Evolutionary conservation across 2,113 vertebrate species (phyloP).

Genomic region (Eidolon helvum): DNA sequence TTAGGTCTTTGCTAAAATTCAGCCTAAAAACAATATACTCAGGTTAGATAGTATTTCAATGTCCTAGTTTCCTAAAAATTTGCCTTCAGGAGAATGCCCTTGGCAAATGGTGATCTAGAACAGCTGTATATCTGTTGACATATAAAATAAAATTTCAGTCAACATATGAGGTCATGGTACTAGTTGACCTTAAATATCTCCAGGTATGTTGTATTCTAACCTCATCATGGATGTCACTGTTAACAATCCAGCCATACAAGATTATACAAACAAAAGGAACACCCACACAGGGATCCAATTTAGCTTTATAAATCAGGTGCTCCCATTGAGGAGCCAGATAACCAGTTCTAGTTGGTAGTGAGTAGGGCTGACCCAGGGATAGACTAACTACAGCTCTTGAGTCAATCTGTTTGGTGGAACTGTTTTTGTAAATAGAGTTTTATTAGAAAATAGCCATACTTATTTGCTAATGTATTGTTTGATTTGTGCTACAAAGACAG

Average conservation of each 20-base stretch:
- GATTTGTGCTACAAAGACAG: neutral
- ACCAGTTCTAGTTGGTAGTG: neutral
- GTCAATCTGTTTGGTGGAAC: neutral
- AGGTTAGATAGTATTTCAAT: neutral
- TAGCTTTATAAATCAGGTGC: neutral
- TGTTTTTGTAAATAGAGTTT: conserved; percentile 38
- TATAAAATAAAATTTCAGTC: conserved; percentile 46
- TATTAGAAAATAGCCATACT: neutral
- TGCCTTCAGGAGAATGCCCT: neutral
- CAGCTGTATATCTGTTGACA: conserved; percentile 7
- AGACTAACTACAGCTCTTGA: neutral
- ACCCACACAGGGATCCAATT: neutral
- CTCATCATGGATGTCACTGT: neutral
- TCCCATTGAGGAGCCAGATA: neutral
- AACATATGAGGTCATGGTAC: neutral
- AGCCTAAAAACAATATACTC: neutral
- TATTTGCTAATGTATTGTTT: neutral
- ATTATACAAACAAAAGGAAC: conserved; percentile 16
- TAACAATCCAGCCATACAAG: conserved; percentile 12
- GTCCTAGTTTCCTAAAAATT: neutral
- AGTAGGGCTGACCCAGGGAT: neutral
- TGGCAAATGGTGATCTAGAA: conserved; percentile 31
- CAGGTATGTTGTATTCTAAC: conserved; percentile 18
- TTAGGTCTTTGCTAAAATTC: conserved; percentile 51
- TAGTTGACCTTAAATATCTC: conserved; percentile 41